Conservation (phyloP, 2,113 vertebrate genomes). For the Mesocricetus auratus region DNA sequence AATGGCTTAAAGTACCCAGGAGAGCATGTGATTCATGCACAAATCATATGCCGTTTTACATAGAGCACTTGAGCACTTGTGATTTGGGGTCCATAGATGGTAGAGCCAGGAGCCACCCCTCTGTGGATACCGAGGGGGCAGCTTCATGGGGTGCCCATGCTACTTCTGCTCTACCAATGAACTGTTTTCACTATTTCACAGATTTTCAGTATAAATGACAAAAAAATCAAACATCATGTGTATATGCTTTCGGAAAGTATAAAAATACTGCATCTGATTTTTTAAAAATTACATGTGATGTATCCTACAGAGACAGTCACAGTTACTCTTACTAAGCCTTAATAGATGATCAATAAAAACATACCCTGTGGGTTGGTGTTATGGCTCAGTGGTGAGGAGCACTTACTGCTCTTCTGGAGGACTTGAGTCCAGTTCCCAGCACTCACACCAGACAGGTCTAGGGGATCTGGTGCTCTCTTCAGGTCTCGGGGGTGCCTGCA, state of each 20-base stretch:
- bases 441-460: not conserved
- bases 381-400: not conserved
- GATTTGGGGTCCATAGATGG: not conserved
- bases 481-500: not conserved
- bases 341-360: not conserved
- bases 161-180: not conserved
- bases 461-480: not conserved
- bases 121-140: not conserved
- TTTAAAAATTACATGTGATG: not conserved
- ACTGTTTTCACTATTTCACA: not conserved
- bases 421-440: not conserved
- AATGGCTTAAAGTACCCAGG: not conserved
- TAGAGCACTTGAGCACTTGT: not conserved
- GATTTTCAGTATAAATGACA: not conserved
- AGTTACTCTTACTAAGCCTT: not conserved
- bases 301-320: not conserved
- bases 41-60: not conserved
- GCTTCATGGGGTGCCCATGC: not conserved
- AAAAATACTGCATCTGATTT: conserved; percentile 20
- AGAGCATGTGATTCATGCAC: not conserved
- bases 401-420: not conserved
- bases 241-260: not conserved
- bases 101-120: too few relatives aligned
- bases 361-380: not conserved
- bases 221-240: not conserved